phyloP scores from a whole-genome alignment of 2,888 invertebrate genomes.

The Drosophila recens region DNA sequence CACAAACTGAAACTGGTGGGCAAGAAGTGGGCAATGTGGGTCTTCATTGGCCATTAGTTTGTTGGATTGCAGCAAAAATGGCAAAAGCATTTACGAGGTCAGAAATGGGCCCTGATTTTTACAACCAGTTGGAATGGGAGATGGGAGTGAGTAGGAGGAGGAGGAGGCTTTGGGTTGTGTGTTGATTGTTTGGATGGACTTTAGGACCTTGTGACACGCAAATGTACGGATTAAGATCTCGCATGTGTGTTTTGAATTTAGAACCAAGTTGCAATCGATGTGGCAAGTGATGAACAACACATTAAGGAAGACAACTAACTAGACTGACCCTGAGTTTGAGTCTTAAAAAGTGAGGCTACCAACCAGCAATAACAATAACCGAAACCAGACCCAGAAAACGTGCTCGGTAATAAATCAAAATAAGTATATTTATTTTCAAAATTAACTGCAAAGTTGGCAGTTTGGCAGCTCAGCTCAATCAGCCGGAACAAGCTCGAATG shows the following conservation, averaged over 20 bases:
- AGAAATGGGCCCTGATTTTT: constrained; percentile 59
- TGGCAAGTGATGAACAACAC: constrained; percentile 22
- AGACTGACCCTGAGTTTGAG: constrained; percentile 42
- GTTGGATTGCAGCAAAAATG: constrained; percentile 31
- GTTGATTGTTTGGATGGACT: constrained; percentile 11
- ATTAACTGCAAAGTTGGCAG: constrained; percentile 50
- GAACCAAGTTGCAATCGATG: constrained; percentile 26
- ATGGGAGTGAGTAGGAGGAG: not conserved
- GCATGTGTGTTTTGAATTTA: constrained; percentile 43
- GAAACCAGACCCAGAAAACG: constrained; percentile 23
- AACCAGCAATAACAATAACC: constrained; percentile 24
- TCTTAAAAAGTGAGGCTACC: constrained; percentile 6
- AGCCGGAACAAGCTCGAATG: constrained; percentile 45
- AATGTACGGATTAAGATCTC: constrained; percentile 53
- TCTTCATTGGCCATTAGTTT: constrained; percentile 53
- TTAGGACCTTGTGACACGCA: constrained; percentile 62
- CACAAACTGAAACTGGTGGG: constrained; percentile 29
- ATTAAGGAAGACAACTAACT: constrained; percentile 17
- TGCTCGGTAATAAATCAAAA: constrained; percentile 69
- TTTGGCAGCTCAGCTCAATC: constrained; percentile 47
- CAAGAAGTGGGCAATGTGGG: constrained; percentile 51
- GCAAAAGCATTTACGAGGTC: constrained; percentile 61
- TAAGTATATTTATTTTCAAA: constrained; percentile 21
- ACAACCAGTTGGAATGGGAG: constrained; percentile 24
- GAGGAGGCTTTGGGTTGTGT: not conserved